Evolutionary conservation across 2,888 invertebrate species (phyloP).

Genomic region (Smittia aterrima): DNA sequence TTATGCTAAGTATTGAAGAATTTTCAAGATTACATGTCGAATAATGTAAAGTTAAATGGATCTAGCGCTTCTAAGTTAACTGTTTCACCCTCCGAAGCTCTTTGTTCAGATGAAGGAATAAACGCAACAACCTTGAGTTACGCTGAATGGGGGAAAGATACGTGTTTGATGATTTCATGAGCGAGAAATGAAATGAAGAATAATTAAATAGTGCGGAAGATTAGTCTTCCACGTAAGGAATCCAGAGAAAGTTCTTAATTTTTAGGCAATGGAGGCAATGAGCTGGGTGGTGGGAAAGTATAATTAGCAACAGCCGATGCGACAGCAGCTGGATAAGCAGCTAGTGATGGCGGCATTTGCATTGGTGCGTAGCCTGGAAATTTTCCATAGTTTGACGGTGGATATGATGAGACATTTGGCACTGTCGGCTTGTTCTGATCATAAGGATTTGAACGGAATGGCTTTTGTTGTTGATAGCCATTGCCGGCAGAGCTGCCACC

Average conservation of each 20-base stretch:
- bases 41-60: too few species aligned
- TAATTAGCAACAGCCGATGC: slow-evolving; percentile 1
- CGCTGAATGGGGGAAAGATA: too few species aligned
- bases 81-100: too few species aligned
- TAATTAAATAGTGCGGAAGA: not conserved
- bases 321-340: not conserved
- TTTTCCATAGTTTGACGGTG: not conserved
- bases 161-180: too few species aligned
- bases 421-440: slow-evolving; percentile 15
- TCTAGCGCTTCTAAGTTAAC: too few species aligned
- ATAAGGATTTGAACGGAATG: not conserved
- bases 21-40: too few species aligned
- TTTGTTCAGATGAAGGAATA: too few species aligned
- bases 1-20: too few species aligned
- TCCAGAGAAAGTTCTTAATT: not conserved
- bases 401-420: not conserved
- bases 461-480: not conserved
- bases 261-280: slow-evolving; percentile 32
- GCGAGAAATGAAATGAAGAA: too few species aligned
- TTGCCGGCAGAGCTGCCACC: not conserved
- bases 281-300: slow-evolving; percentile 29
- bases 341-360: not conserved
- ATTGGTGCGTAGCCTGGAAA: slow-evolving; percentile 3
- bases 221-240: not conserved
- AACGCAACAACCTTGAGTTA: too few species aligned